A percentile compares a stretch with the other conserved stretches of the same genome.
Conservation (phyloP, 2,888 invertebrate species). For the Drosophila birchii region DNA sequence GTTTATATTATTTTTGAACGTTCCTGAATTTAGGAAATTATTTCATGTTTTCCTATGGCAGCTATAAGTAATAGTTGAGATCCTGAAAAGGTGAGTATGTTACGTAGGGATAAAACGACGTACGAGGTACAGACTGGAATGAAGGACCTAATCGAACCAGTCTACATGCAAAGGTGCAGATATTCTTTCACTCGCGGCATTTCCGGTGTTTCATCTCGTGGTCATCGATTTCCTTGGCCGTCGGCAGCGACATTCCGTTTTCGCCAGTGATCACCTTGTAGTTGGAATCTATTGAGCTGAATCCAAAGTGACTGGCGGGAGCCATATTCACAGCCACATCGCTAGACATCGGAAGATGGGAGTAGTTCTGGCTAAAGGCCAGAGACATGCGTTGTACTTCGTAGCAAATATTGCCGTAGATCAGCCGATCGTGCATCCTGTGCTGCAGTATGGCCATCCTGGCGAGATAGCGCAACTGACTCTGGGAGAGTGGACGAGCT, state of each 20-base stretch:
- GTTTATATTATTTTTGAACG: too few species aligned
- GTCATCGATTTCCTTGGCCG: slow-evolving; percentile 13
- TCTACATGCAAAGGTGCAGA: not conserved
- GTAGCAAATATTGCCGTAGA: slow-evolving; percentile 43
- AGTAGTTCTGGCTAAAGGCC: slow-evolving; percentile 47
- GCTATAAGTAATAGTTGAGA: not conserved
- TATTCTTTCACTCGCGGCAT: not conserved
- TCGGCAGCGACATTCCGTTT: not conserved
- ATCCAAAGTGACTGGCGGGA: slow-evolving; percentile 54
- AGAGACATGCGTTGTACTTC: slow-evolving; percentile 45
- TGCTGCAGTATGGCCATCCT: slow-evolving; percentile 53
- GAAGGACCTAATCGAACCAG: not conserved
- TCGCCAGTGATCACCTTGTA: slow-evolving; percentile 7
- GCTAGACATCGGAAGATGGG: not conserved
- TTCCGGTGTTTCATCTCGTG: slow-evolving; percentile 7
- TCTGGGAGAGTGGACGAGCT: slow-evolving; percentile 45
- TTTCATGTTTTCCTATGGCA: not conserved
- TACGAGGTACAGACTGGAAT: too few species aligned
- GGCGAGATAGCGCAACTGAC: slow-evolving; percentile 50
- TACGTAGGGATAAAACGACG: not conserved
- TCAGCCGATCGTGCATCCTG: slow-evolving; percentile 48
- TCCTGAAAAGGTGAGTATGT: not conserved
- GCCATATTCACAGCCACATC: slow-evolving; percentile 53
- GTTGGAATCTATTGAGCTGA: slow-evolving; percentile 41
- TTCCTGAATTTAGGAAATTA: not conserved